These are phyloP conservation scores for Tipula unca DNA, from an alignment of 2,888 invertebrate genomes.

Conservation along the genomic window DNA sequence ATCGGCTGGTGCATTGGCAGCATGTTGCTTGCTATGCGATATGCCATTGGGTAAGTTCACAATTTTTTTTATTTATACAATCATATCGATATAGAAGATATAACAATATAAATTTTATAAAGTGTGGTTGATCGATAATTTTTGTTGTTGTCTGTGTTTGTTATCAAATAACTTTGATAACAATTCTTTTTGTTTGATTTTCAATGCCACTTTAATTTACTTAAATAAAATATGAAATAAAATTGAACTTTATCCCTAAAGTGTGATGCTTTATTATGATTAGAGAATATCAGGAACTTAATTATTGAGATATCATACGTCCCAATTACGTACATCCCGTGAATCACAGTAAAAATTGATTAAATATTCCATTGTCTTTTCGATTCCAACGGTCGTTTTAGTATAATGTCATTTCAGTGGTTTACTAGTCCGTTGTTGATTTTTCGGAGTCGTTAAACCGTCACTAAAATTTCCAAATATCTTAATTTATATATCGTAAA, in stretches of 20 bases:
- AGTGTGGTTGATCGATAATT: background rate
- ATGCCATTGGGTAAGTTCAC: slow-evolving; percentile 69
- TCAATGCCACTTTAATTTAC: background rate
- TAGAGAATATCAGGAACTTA: background rate
- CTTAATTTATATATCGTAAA: no score
- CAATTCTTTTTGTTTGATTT: background rate
- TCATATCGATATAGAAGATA: no score
- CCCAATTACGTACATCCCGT: background rate
- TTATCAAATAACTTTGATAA: background rate
- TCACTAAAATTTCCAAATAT: no score
- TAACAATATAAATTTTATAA: background rate
- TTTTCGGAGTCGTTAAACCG: no score
- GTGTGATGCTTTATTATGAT: background rate
- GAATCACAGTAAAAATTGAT: background rate
- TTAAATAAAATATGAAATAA: background rate
- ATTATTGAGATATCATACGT: background rate
- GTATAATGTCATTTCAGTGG: no score
- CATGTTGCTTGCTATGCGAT: slow-evolving; percentile 78
- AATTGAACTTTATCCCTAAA: background rate
- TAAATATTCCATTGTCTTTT: no score
- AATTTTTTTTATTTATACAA: background rate
- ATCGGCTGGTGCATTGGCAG: slow-evolving; percentile 89
- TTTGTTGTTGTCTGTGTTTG: background rate
- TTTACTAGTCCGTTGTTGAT: no score
- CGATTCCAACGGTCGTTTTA: no score